Evolutionary conservation across 2,113 vertebrate genomes (phyloP), one percentile per base, ranked within the genome.

Genomic region (Peucedramus taeniatus): DNA sequence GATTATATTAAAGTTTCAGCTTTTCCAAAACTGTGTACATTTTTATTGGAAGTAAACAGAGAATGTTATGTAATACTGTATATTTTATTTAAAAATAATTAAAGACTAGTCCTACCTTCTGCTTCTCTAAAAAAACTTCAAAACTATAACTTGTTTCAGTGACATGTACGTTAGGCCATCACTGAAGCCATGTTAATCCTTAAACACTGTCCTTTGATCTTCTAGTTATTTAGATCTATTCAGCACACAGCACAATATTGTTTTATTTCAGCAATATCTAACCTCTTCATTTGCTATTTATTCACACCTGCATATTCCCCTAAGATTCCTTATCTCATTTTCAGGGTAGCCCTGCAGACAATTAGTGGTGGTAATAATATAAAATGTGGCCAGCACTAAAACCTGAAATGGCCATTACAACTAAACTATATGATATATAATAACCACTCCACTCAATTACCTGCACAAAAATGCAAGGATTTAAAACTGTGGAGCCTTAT

Each of bases 381-480:
- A 96, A 97, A 94, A 88, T 93, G 89, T 94, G 60, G 77, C 95
- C 70, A 49, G 35, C 87, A 60, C 84, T 97, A 89, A 96, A 93
- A 96, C 95, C 90, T 84, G 84, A 81, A 96, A 75, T 6, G 44
- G 76, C 90, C 92, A 89, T 93, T 92, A 68, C 87, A 95, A 75
- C 89, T 95, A 94, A 97, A 90, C 87, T 94, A 64, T 94, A 83
- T 85, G 90, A 97, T 95, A 71, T 95, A 91, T 93, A 94, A 96
- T 96, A 95, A 70, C 77, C 59, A 81, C 87, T 91, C 37, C 87
- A 92, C 82, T 97, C 93, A 97, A 95, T 92, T 96, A 95, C 72
- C 91, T 90, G 70, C 87, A 78, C 71, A 72, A 85, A 96, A 92
- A 96, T 83, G 78, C 92, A 86, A 91, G 45, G 63, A 91, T 93